phyloP scores from a whole-genome alignment of 2,797 vertebrate genomes.

The Sphenodon punctatus region DNA sequence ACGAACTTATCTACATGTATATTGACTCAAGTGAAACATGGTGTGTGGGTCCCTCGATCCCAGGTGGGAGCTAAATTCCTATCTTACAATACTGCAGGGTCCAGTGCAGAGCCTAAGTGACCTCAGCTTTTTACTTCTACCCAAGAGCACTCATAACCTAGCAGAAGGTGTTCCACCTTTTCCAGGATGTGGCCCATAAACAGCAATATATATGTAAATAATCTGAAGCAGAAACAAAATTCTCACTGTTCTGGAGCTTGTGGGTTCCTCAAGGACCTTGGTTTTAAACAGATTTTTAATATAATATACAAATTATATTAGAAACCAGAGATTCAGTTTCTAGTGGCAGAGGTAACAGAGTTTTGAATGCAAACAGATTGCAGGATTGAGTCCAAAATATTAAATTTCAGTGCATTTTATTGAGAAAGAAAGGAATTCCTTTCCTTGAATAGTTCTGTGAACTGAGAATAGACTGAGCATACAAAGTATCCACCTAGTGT shows the following conservation, averaged over 20 bases:
- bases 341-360: not conserved
- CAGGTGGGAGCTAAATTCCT: too few species aligned
- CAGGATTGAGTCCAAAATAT: slow-evolving; percentile 11
- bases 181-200: not conserved
- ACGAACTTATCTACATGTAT: too few species aligned
- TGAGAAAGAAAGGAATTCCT: accelerated
- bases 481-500: slow-evolving; percentile 8
- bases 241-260: too few species aligned
- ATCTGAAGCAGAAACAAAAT: too few species aligned
- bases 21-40: too few species aligned
- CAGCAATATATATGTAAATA: too few species aligned
- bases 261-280: too few species aligned
- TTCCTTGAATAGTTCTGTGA: not conserved
- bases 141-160: not conserved
- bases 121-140: not conserved
- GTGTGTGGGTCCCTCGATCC: too few species aligned
- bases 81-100: not conserved
- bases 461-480: not conserved
- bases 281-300: too few species aligned
- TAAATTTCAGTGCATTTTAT: not conserved
- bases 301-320: slow-evolving; percentile 34
- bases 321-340: not conserved
- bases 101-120: not conserved
- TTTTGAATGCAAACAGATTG: slow-evolving; percentile 10
- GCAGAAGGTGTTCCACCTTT: slow-evolving; percentile 21